Percentiles rank a stretch among this genome's conserved stretches.
These are phyloP conservation scores for Agonopterix subpropinquella DNA, from an alignment of 2,888 invertebrate species.

Conservation along the genomic window DNA sequence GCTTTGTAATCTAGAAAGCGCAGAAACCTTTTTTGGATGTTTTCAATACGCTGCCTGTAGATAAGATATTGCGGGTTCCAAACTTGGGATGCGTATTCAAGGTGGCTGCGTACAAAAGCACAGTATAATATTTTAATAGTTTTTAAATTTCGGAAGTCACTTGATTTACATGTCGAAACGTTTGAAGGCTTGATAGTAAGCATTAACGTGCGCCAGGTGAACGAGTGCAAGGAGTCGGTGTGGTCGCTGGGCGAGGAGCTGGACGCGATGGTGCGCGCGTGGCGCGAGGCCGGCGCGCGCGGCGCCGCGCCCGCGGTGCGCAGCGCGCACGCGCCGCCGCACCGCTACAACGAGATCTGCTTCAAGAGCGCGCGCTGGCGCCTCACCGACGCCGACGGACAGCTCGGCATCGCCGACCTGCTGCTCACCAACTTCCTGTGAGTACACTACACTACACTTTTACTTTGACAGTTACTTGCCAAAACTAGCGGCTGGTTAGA, in stretches of 20 bases:
- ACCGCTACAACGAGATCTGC: constrained; percentile 89
- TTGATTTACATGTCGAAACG: no score
- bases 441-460: constrained; percentile 24
- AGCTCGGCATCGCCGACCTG: constrained; percentile 97
- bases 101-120: no score
- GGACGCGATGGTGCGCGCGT: constrained; percentile 95
- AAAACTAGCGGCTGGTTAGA: no score
- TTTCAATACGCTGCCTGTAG: no score
- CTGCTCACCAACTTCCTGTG: constrained; percentile 96
- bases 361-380: constrained; percentile 99
- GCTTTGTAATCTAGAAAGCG: no score
- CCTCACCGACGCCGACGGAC: constrained; percentile 97
- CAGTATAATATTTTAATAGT: no score
- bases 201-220: constrained; percentile 70
- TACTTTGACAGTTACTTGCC: no score
- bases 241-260: constrained; percentile 93
- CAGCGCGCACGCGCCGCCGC: constrained; percentile 82
- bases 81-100: no score
- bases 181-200: no score
- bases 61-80: no score
- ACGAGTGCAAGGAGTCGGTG: constrained; percentile 92
- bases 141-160: no score
- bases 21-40: no score
- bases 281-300: constrained; percentile 83
- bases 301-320: constrained; percentile 81